A percentile compares a stretch with the other conserved stretches of the same genome.
Evolutionary conservation across 2,888 invertebrate genomes (phyloP).

Genomic region (Diadegma fenestrale): DNA sequence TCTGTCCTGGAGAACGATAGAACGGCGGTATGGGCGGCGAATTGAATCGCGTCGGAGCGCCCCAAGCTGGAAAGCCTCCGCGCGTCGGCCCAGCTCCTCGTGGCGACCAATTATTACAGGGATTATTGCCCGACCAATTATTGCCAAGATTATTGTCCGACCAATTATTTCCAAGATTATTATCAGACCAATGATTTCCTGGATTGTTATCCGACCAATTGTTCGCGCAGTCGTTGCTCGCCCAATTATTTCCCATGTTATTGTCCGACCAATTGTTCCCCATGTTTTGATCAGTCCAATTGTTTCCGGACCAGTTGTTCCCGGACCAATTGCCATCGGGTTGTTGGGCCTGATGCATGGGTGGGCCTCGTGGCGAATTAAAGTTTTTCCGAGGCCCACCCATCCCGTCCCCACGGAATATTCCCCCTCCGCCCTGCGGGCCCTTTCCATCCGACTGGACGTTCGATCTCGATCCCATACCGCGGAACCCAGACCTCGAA

Average conservation of each 20-base stretch:
- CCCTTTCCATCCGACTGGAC: background rate
- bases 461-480: background rate
- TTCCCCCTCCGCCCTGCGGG: background rate
- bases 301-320: slow-evolving; percentile 39
- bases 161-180: background rate
- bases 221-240: background rate
- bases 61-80: slow-evolving; percentile 44
- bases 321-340: slow-evolving; percentile 24
- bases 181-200: background rate
- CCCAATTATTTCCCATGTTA: slow-evolving; percentile 20
- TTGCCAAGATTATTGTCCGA: background rate
- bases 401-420: slow-evolving; percentile 2
- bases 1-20: slow-evolving; percentile 45
- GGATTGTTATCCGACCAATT: slow-evolving; percentile 4
- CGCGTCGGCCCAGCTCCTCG: background rate
- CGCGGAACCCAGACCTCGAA: background rate
- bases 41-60: slow-evolving; percentile 38
- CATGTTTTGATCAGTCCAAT: slow-evolving; percentile 20
- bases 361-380: slow-evolving; percentile 60
- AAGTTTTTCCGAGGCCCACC: slow-evolving; percentile 62
- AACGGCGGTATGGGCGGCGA: slow-evolving; percentile 34
- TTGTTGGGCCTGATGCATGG: slow-evolving; percentile 53
- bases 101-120: slow-evolving; percentile 30
- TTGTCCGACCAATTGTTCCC: slow-evolving; percentile 22
- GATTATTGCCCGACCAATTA: slow-evolving; percentile 32